These are phyloP conservation scores for Holacanthella duospinosa DNA, from an alignment of 2,888 invertebrate species.

Conservation along the genomic window DNA sequence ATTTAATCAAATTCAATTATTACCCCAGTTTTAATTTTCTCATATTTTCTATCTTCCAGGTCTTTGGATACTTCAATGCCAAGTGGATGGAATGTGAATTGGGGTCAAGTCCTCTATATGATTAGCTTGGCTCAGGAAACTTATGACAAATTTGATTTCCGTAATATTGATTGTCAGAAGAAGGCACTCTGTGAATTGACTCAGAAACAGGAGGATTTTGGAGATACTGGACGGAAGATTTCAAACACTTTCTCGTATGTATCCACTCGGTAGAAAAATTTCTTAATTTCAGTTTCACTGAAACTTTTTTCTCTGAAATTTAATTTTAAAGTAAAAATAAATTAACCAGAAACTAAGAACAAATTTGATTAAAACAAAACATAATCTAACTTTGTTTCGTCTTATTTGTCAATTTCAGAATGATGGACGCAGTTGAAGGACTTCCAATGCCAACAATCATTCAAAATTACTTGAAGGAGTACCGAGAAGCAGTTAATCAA, in stretches of 20 bases:
- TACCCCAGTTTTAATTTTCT: conserved; percentile 5
- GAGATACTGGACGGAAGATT: conserved; percentile 37
- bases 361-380: no score
- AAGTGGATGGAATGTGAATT: conserved; percentile 18
- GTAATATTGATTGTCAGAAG: conserved; percentile 37
- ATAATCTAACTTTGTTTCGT: no score
- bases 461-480: conserved; percentile 33
- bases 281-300: not conserved
- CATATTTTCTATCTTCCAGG: conserved; percentile 19
- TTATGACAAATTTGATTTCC: conserved; percentile 37
- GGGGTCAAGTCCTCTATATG: conserved; percentile 36
- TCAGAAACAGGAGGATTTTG: conserved; percentile 33
- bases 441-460: conserved; percentile 35
- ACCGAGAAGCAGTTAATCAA: conserved; percentile 34
- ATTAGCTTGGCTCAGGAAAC: conserved; percentile 36
- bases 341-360: no score
- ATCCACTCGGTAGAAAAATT: conserved; percentile 9
- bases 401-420: conserved; percentile 20
- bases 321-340: no score
- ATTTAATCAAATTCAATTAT: not conserved
- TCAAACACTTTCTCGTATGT: conserved; percentile 29
- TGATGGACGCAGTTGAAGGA: conserved; percentile 34
- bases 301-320: not conserved
- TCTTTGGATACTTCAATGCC: conserved; percentile 19
- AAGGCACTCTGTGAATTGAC: conserved; percentile 35